Conservation (phyloP, 2,888 invertebrate genomes). For the Phasia obesa region DNA sequence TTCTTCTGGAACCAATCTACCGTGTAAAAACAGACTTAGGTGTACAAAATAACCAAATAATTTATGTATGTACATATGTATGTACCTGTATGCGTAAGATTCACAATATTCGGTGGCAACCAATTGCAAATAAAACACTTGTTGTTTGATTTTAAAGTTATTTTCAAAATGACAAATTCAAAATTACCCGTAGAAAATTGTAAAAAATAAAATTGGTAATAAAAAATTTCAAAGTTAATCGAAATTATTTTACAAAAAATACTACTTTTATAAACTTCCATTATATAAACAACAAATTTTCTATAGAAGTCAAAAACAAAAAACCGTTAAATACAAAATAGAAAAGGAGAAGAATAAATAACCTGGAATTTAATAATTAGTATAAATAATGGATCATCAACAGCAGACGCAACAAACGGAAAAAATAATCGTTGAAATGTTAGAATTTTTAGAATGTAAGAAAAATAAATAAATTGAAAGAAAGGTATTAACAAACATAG, state of each 20-base stretch:
- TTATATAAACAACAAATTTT: slow-evolving; percentile 1
- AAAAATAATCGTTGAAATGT: slow-evolving; percentile 73
- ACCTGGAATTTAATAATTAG: neutral
- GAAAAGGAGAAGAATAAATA: slow-evolving; percentile 18
- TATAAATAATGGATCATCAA: slow-evolving; percentile 51
- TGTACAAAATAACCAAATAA: too few species aligned
- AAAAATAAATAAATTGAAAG: neutral
- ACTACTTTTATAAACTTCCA: neutral
- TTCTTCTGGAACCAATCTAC: too few species aligned
- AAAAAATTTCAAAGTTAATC: slow-evolving; percentile 12
- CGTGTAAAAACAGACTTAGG: too few species aligned
- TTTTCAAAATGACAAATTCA: slow-evolving; percentile 36
- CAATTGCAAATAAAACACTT: slow-evolving; percentile 12
- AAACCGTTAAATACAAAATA: slow-evolving; percentile 47
- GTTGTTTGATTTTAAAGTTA: slow-evolving; percentile 18
- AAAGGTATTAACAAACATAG: neutral
- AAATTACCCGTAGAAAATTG: neutral
- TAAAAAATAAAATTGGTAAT: neutral
- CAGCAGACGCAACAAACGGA: slow-evolving; percentile 72
- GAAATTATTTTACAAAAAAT: neutral
- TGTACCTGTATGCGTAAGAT: neutral
- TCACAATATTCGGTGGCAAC: neutral
- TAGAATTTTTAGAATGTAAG: slow-evolving; percentile 75
- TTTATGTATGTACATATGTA: too few species aligned
- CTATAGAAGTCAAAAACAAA: slow-evolving; percentile 6